Evolutionary conservation across 2,113 vertebrate genomes (phyloP), one percentile per base, ranked within the genome.

Genomic region (Megaceryle maxima): DNA sequence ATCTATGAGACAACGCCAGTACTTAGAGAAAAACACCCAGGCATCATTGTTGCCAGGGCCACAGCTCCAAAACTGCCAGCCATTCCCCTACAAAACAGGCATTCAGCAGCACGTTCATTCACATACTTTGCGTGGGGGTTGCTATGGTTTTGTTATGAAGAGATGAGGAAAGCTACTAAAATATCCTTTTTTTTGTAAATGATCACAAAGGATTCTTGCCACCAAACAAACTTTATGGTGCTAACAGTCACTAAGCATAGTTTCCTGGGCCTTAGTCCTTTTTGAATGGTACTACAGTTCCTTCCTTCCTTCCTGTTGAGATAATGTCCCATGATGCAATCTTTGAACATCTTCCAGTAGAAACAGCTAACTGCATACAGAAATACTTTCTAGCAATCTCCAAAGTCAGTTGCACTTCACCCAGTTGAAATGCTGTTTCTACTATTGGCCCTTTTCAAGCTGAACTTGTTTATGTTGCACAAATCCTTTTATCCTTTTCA

Each of bases 291-390:
- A 78, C 66, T 72, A n/a, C 17, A 53, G 35, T 87, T 91, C 80
- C 83, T 95, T 96, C 93, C 82, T 94, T 93, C 93, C 83, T 94
- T 93, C 93, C 93, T 92, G 55, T 59, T 77, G 68, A 81, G 69
- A 86, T 81, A 77, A 93, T 67, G 73, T 72, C 35, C 67, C 33
- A 81, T 51, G 74, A 79, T 5, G 24, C 21, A 84, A 57, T 75
- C 80, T 76, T 87, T 94, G 77, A 94, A 91, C 72, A 37, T 72
- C 53, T 43, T 87, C 51, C 72, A 83, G 39, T 67, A 60, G 63
- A 87, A 88, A 63, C 8, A 43, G 31, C 59, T 62, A 88, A 48
- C 25, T 81, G 68, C 64, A 55, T 69, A 44, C 60, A 81, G 60
- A 96, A 96, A 88, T 81, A 68, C 60, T 89, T 91, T 72, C 69